phyloP scores from a whole-genome alignment of 2,797 vertebrate genomes.

The Falco columbarius region DNA sequence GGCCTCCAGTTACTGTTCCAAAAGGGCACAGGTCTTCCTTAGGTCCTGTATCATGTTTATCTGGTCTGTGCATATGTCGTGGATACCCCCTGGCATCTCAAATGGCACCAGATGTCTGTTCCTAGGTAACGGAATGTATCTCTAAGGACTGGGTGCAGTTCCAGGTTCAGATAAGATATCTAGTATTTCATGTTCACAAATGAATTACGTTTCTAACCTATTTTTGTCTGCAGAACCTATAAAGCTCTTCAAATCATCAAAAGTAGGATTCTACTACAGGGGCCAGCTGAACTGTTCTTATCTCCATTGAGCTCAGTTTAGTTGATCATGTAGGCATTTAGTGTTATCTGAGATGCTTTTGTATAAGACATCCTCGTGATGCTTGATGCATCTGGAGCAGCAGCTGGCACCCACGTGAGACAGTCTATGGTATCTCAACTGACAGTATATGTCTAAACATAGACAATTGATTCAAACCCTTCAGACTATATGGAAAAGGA shows the following conservation, averaged over 20 bases:
- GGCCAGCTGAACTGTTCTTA: background rate
- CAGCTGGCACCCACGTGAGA: background rate
- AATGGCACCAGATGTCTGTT: background rate
- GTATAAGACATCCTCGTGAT: background rate
- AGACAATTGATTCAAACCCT: background rate
- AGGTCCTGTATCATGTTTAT: background rate
- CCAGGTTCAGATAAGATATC: background rate
- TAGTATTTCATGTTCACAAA: background rate
- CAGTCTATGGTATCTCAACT: background rate
- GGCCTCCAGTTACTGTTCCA: background rate
- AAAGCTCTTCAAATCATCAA: background rate
- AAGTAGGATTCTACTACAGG: background rate
- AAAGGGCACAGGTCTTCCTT: constrained; percentile 29
- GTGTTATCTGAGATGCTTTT: background rate
- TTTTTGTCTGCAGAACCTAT: background rate
- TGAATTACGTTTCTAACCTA: background rate
- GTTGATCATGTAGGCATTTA: background rate
- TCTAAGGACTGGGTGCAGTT: background rate
- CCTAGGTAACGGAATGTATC: background rate
- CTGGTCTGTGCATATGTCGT: background rate
- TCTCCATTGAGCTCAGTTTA: background rate
- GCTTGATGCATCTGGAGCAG: background rate
- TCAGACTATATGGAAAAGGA: background rate
- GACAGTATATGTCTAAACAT: background rate
- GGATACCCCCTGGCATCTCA: background rate